Evolutionary conservation across 2,113 vertebrate species (phyloP).

Genomic region (Microtus richardsoni): DNA sequence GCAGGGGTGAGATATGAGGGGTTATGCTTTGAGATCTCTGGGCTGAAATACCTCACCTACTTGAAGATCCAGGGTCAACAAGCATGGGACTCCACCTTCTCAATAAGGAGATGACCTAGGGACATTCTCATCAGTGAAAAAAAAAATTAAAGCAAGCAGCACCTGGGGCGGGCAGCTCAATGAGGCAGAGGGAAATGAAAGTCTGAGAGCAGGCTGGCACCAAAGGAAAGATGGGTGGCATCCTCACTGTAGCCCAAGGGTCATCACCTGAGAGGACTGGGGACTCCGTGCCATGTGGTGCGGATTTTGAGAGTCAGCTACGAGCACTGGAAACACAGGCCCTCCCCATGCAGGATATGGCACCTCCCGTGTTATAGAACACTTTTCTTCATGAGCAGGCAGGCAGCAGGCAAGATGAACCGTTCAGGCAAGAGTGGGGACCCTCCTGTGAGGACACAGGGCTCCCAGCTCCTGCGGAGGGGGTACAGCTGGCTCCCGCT

Average conservation of each 20-base stretch:
- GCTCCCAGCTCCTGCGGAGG: background rate
- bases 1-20: rapidly evolving
- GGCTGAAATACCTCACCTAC: background rate
- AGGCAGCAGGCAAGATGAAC: background rate
- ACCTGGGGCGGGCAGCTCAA: rapidly evolving
- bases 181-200: background rate
- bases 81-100: background rate
- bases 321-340: rapidly evolving
- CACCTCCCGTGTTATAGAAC: rapidly evolving
- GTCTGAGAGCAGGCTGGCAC: background rate
- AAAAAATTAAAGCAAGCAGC: background rate
- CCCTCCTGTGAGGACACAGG: background rate
- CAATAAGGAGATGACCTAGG: rapidly evolving
- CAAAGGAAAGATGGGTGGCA: rapidly evolving
- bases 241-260: background rate
- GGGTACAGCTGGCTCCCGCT: background rate
- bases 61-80: background rate
- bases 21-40: rapidly evolving
- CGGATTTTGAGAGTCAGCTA: too few species aligned
- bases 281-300: rapidly evolving
- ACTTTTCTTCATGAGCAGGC: background rate
- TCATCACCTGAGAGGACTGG: background rate
- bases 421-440: background rate
- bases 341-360: rapidly evolving
- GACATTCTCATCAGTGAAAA: background rate